These are phyloP conservation scores for Ectobius pallidus DNA, from an alignment of 2,888 invertebrate species.

Conservation along the genomic window DNA sequence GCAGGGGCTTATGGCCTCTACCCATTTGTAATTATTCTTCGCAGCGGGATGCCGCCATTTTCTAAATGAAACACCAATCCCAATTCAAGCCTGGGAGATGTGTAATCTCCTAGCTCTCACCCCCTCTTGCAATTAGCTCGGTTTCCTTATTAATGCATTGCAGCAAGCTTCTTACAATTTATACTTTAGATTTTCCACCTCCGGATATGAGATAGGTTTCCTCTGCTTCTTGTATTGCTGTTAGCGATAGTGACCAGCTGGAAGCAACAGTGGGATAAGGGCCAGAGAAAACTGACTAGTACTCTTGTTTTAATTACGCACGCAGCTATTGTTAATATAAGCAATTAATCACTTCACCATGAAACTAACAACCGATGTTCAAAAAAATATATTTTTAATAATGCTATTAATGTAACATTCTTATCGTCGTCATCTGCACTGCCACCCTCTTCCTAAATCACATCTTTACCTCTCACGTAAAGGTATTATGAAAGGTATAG, in stretches of 20 bases:
- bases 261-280: neutral
- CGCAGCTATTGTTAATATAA: too few relatives aligned
- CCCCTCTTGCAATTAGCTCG: constrained; percentile 54
- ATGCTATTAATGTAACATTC: too few relatives aligned
- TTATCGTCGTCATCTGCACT: too few relatives aligned
- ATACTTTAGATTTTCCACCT: constrained; percentile 34
- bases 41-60: constrained; percentile 38
- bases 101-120: constrained; percentile 26
- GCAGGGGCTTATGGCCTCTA: neutral
- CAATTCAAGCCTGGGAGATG: constrained; percentile 31
- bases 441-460: too few relatives aligned
- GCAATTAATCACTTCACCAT: too few relatives aligned
- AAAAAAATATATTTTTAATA: too few relatives aligned
- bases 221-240: constrained; percentile 27
- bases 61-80: constrained; percentile 38
- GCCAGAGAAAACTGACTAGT: too few relatives aligned
- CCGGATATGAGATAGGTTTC: constrained; percentile 38
- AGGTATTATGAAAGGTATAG: too few relatives aligned
- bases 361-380: too few relatives aligned
- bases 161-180: constrained; percentile 37
- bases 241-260: constrained; percentile 13
- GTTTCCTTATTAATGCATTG: constrained; percentile 55
- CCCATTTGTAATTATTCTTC: constrained; percentile 39
- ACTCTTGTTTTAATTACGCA: too few relatives aligned
- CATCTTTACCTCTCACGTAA: too few relatives aligned